These are phyloP conservation scores for Artibeus lituratus DNA, from an alignment of 2,797 vertebrate genomes.

Conservation along the genomic window DNA sequence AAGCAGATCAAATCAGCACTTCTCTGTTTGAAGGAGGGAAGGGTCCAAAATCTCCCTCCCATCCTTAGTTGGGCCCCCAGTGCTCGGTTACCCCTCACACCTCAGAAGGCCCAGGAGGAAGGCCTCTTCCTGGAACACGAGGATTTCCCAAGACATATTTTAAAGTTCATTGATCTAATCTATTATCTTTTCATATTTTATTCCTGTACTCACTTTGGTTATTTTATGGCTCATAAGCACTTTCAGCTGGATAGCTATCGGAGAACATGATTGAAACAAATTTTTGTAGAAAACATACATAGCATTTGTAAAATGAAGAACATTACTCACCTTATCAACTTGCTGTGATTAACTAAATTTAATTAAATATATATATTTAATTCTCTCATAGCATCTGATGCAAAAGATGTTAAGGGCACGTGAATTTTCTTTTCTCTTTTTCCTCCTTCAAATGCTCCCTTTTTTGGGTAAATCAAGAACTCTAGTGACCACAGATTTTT, in stretches of 20 bases:
- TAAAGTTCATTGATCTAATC: background rate
- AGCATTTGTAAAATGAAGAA: background rate
- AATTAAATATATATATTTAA: background rate
- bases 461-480: background rate
- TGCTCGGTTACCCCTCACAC: background rate
- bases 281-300: background rate
- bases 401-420: background rate
- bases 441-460: background rate
- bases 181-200: background rate
- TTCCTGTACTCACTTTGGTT: background rate
- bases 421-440: background rate
- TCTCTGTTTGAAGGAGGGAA: background rate
- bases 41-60: background rate
- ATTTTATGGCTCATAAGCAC: background rate
- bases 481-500: background rate
- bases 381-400: background rate
- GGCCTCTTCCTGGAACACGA: background rate
- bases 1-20: background rate
- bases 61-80: fast-evolving
- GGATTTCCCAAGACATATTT: background rate
- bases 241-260: background rate
- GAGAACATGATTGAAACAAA: background rate
- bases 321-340: background rate
- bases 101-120: background rate
- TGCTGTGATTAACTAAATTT: background rate